phyloP scores from a whole-genome alignment of 2,797 vertebrate species.

The Nyctalus aviator region DNA sequence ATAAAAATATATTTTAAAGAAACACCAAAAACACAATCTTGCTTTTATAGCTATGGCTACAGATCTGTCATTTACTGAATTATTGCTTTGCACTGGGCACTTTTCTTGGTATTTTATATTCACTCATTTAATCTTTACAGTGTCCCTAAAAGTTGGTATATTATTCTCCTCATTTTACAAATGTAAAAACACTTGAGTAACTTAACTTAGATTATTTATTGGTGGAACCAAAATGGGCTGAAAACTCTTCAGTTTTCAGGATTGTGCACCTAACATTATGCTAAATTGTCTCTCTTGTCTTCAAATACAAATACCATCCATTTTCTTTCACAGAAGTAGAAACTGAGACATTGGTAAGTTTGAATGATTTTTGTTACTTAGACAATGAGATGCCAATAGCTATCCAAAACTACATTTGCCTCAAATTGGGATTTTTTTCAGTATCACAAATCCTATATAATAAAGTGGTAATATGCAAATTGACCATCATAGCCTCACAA shows the following conservation, averaged over 20 bases:
- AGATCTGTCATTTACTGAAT: neutral
- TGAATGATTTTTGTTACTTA: slow-evolving; percentile 17
- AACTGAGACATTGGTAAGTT: neutral
- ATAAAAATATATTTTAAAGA: no score
- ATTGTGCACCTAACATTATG: neutral
- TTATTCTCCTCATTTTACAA: neutral
- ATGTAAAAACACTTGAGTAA: neutral
- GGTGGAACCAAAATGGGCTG: neutral
- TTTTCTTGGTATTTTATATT: neutral
- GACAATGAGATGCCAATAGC: neutral
- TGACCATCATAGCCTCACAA: no score
- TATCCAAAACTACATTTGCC: neutral
- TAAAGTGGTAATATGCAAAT: no score
- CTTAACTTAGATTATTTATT: neutral
- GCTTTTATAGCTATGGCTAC: neutral
- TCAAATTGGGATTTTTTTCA: neutral
- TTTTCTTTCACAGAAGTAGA: neutral
- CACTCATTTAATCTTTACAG: neutral
- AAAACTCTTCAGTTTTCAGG: neutral
- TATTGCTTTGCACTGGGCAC: neutral
- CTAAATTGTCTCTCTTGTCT: neutral
- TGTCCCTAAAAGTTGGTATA: neutral
- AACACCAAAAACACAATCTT: neutral
- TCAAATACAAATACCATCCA: neutral
- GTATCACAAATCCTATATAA: neutral